Base-by-base conservation (phyloP, 2,113 vertebrate species). In the Oncorhynchus keta region DNA sequence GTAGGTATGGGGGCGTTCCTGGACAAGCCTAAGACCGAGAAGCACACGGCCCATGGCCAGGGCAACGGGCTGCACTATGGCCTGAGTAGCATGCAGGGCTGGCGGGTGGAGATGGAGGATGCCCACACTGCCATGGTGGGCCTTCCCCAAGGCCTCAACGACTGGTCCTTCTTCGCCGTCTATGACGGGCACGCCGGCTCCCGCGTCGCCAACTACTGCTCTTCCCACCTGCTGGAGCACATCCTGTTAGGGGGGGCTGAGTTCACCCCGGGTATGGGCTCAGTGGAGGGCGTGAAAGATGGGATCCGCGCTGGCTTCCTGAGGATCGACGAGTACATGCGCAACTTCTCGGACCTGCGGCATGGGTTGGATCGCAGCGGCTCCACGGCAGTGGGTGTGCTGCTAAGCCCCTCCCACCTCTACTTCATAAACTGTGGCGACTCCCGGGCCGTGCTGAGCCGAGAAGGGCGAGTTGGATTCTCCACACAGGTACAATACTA, bases 371-470 rank as follows among this genome's bases (percentile, higher is more conserved):
- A 99, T 95, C 95, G 98, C 92, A 99, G 98, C 16, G 97, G 97
- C 77, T 99, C 98, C 9, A 99, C 98, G 9, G 97, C 97, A 62
- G 97, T 99, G 87, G 97, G 95, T 61, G 96, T 99, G 84, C 89
- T 99, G 91, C 93, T 98, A 85, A 99, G 97, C 76, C 97, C 97
- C 13, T 92, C 93, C 76, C 97, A 97, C 88, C 90, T 97, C 73
- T 99, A 99, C 93, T 99, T 99, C 93, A 99, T 99, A 93, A 99
- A 99, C 92, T 99, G 98, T 84, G 98, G 98, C 64, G 97, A 99
- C 90, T 99, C 98, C 11, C 95, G 98, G 72, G 96, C 97, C 75
- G 96, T 99, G 87, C 94, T 99, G 76, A 95, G 93, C 92, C 96
- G 98, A 84, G 95, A 94, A 79, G 91, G 92, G 90, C 94, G 96